A percentile compares a stretch with the other conserved stretches of the same genome.
phyloP scores from a whole-genome alignment of 2,888 invertebrate genomes.

The Odontomyia ornata region DNA sequence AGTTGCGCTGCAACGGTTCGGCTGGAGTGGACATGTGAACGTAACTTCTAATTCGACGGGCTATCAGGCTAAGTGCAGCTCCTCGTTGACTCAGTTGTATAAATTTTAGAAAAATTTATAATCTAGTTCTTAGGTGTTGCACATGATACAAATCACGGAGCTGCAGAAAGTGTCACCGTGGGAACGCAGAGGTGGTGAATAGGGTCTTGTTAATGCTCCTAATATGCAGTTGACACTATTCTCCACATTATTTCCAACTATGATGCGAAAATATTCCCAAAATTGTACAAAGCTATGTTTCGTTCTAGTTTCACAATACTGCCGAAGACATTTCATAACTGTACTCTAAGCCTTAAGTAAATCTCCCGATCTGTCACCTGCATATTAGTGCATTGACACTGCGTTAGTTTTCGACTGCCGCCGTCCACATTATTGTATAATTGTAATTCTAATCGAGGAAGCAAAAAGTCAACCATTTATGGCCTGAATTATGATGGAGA shows the following conservation, averaged over 20 bases:
- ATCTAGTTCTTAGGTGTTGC: too few species aligned
- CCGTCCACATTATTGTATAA: slow-evolving; percentile 3
- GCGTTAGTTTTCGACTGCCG: not conserved
- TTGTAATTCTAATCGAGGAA: slow-evolving; percentile 36
- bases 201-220: not conserved
- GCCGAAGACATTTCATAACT: too few species aligned
- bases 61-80: not conserved
- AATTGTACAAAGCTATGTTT: too few species aligned
- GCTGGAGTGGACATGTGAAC: slow-evolving; percentile 4
- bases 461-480: slow-evolving; percentile 2
- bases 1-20: not conserved
- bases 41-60: slow-evolving; percentile 7
- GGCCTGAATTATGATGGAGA: slow-evolving; percentile 35
- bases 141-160: not conserved
- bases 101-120: not conserved
- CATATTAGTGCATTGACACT: too few species aligned
- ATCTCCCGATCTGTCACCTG: too few species aligned
- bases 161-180: not conserved
- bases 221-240: too few species aligned
- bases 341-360: too few species aligned
- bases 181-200: not conserved
- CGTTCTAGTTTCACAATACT: too few species aligned
- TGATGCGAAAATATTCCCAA: too few species aligned
- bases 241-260: too few species aligned
- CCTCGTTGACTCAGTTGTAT: not conserved